Base-by-base conservation (phyloP, 1,140 invertebrate species). In the Drosophila hydei region DNA sequence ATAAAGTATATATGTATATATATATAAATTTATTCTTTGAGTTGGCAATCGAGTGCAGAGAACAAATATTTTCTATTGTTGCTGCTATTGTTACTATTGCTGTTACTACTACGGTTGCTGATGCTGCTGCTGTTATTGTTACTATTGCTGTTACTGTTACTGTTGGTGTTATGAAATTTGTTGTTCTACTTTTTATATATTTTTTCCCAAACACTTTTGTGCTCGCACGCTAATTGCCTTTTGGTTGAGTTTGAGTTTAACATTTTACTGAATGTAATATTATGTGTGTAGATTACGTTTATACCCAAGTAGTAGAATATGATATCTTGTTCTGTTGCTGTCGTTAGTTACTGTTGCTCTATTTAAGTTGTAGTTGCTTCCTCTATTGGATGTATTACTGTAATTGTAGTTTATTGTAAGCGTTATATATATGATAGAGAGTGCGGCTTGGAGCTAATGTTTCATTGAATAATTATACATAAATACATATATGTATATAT, bases 401-500 rank as follows among this genome's bases (percentile, higher is more conserved):
- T 68, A 59, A 59, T 67, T 60, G 38, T 52, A 67, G 68, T 42
- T 42, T 80, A 87, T 77, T 73, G 72, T 87, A 87, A 85, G 77
- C 77, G 72, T 33, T 33, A 33, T 33, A 33, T 33, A 74, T 84
- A 63, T 87, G 73, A 61, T 75, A 72, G 51, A 40, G 14, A 76
- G 59, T 76, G 77, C 80, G 77, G 81, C 81, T 85, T 85, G 81
- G 81, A 85, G 81, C 81, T 85, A 85, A 87, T 81, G 70, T 76
- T 77, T 87, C 65, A 87, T 85, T 85, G 77, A 79, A 79, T 83
- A 83, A 78, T 75, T 14, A 40, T 40, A 40, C 14, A 14, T 14
- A 36, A 11, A 12, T 9, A 36, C 62, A 87, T 85, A 4, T 23
- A 4, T 87, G 77, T 75, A 75, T 83, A 83, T 14, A 75, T 75